A percentile compares a stretch with the other conserved stretches of the same genome.
These are phyloP conservation scores for Collichthys lucidus DNA, from an alignment of 2,113 vertebrate species.

Conservation along the genomic window DNA sequence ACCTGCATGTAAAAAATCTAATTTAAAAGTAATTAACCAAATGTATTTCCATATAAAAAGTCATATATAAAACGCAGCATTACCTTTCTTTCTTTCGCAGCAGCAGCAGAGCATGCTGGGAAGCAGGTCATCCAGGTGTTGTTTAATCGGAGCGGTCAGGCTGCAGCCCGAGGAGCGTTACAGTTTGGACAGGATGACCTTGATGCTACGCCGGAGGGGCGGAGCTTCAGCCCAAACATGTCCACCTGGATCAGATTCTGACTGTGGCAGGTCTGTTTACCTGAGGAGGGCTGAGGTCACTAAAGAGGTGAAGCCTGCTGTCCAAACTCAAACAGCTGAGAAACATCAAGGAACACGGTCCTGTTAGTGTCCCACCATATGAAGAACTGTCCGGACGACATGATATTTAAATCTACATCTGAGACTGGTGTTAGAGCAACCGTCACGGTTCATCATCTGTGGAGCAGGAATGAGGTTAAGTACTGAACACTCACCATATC, in stretches of 20 bases:
- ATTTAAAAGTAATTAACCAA: neutral
- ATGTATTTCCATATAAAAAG: neutral
- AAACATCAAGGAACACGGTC: neutral
- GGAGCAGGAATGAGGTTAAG: neutral
- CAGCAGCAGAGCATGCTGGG: constrained; percentile 44
- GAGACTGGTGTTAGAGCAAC: neutral
- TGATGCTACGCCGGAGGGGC: constrained; percentile 20
- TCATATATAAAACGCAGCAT: neutral
- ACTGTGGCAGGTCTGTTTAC: constrained; percentile 16
- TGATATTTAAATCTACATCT: too few relatives aligned
- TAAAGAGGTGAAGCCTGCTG: constrained; percentile 1
- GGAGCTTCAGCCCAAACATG: constrained; percentile 33
- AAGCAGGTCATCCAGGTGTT: constrained; percentile 49
- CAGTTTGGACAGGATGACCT: constrained; percentile 49
- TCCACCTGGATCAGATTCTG: constrained; percentile 59
- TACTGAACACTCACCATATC: too few relatives aligned
- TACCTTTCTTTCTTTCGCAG: neutral
- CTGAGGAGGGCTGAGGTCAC: constrained; percentile 46
- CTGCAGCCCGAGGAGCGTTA: constrained; percentile 24
- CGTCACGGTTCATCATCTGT: neutral
- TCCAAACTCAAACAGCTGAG: constrained; percentile 12
- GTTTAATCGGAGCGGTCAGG: constrained; percentile 57
- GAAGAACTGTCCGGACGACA: neutral
- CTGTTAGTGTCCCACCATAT: neutral
- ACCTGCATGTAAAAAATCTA: neutral